These are phyloP conservation scores for Sciurus niger DNA, from an alignment of 2,113 vertebrate species.

Conservation along the genomic window DNA sequence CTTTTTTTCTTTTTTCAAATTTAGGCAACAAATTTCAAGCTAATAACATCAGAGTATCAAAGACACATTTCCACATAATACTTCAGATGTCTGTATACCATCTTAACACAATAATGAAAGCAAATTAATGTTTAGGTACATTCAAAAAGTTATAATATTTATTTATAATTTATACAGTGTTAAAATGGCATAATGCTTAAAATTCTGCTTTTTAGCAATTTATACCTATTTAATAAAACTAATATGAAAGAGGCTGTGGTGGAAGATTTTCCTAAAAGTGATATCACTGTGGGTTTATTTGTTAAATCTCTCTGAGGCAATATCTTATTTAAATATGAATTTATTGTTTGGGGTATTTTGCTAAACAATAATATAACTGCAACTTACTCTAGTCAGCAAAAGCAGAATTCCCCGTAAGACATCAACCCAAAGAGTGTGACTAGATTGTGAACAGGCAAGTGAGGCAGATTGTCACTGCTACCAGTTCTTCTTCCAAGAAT, in stretches of 20 bases:
- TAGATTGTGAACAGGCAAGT: neutral
- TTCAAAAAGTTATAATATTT: neutral
- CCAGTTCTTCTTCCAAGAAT: neutral
- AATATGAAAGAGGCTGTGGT: neutral
- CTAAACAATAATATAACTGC: conserved; percentile 1
- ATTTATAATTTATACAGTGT: neutral
- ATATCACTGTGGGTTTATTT: neutral
- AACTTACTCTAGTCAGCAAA: neutral
- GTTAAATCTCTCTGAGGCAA: neutral
- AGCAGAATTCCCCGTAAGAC: neutral
- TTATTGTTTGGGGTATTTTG: neutral
- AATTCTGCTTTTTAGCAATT: neutral
- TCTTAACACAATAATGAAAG: neutral
- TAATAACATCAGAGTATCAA: neutral
- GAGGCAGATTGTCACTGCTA: accelerated
- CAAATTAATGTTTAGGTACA: neutral
- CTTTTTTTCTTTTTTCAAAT: neutral
- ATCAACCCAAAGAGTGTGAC: neutral
- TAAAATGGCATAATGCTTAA: neutral
- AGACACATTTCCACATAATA: neutral
- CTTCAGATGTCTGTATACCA: neutral
- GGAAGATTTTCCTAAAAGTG: neutral
- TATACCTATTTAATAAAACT: neutral
- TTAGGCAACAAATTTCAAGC: neutral
- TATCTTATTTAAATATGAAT: conserved; percentile 13